Evolutionary conservation across 2,888 invertebrate genomes (phyloP), one percentile per base, ranked within the genome.

Genomic region (Dynastes maya): DNA sequence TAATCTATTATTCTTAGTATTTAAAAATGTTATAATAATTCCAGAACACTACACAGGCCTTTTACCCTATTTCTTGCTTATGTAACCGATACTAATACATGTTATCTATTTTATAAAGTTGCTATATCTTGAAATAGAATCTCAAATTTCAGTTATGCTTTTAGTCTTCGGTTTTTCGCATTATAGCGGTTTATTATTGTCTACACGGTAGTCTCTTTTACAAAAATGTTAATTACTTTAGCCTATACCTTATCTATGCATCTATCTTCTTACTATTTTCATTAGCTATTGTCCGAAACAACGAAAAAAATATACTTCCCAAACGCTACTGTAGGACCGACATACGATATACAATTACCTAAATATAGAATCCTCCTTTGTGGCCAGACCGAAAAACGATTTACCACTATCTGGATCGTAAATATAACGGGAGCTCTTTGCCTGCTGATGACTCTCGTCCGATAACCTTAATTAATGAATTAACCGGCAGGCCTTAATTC

Each of bases 401-500:
- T 58, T 71, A 58, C 71, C 37, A 58, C 71, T 71, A 71, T 71
- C 71, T n/a, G 71, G 32, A 11, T 71, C 71, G 71, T 71, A 71
- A 71, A 71, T 71, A 71, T 71, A 53, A 71, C 71, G 55, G 71
- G 55, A 29, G 8, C 71, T 71, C 58, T 58, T 71, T 40, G 70
- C 32, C 70, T 32, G 32, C 74, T 45, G 63, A 74, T 74, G 64
- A 49, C 75, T 61, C 37, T 74, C 49, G 13, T 22, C 22, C 45
- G 76, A 76, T 76, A 76, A 76, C 76, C 64, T 76, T 76, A 76
- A 76, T 76, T 64, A 76, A 76, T 76, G 75, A 64, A 75, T 75
- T 75, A 65, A 51, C 64, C 32, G 32, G 65, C 64, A 40, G 71
- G 55, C 71, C 71, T 70, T 65, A 64, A 65, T 76, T 53, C 64